Base-by-base conservation (phyloP, 2,888 invertebrate genomes). In the Spodoptera exigua region DNA sequence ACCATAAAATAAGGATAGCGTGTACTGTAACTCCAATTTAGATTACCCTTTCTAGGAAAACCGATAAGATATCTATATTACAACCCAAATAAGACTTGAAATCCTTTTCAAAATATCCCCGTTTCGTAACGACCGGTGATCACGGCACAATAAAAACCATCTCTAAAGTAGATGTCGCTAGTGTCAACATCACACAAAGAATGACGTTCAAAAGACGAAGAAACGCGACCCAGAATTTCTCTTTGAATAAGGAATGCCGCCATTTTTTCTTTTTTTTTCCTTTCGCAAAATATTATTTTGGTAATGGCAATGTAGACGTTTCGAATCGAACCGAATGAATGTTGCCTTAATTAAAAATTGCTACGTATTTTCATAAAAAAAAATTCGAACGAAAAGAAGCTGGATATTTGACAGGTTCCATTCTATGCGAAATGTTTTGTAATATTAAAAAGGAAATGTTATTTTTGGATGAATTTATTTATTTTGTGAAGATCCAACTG, bases 131-230 rank as follows among this genome's bases (percentile, higher is more conserved):
- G 40, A 54, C 18, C 34, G 18, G 36, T 54, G 34, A 70, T 61
- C 49, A 49, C 37, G 11, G 56, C 27, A 61, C 36, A 70, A 60
- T 61, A 56, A 70, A 59, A 62, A 77, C 64, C 41, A 45, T 13
- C 34, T 34, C 40, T 57, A 1, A 61, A 67, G 57, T 13, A 60
- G 60, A 61, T 67, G 63, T 49, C 63, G 35, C 61, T 47, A 61
- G 60, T 74, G 68, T 77, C 75, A 77, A 70, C 70, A 40, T 44
- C 12, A 48, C 39, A 74, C 67, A 77, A 75, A 75, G 51, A 27
- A 11, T 36, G 44, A 32, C 57, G 53, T 56, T 72, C 52, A 68
- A 74, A 74, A 71, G 57, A 61, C 55, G 56, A 32, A 40, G 52
- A 60, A 76, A 68, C 34, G 54, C 65, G 75, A 63, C 75, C 78